Percentiles rank a stretch among this genome's conserved stretches.
These are phyloP conservation scores for Stegodyphus mimosarum DNA, from an alignment of 1,140 invertebrate genomes.

Conservation along the genomic window DNA sequence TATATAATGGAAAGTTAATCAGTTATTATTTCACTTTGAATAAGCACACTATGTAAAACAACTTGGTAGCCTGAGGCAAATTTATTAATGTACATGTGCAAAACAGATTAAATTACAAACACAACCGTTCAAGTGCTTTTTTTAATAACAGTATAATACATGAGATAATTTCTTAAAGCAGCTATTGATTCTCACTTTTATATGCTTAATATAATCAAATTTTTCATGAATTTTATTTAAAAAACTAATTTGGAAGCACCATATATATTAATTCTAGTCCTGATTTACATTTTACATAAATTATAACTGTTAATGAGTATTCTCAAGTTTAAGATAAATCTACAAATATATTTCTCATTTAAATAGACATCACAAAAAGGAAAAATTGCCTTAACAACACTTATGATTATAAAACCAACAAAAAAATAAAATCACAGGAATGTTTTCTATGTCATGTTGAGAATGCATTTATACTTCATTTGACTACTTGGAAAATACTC, in stretches of 20 bases:
- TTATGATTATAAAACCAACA: background rate
- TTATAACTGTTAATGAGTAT: background rate
- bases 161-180: no score
- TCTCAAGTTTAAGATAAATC: background rate
- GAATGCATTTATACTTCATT: conserved; percentile 23
- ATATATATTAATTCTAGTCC: background rate
- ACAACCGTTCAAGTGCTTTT: no score
- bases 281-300: background rate
- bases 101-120: no score
- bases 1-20: no score
- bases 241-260: background rate
- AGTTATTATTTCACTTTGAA: no score
- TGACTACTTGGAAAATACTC: conserved; percentile 28
- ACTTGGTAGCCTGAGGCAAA: no score
- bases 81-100: no score
- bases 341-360: background rate
- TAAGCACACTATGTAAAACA: no score
- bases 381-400: background rate
- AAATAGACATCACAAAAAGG: background rate
- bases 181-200: no score
- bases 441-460: conserved; percentile 35
- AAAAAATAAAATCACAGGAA: conserved; percentile 53
- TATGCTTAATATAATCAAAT: no score
- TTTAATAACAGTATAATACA: no score
- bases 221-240: no score